Evolutionary conservation across 2,113 vertebrate genomes (phyloP), one percentile per base, ranked within the genome.

Genomic region (Procavia capensis): DNA sequence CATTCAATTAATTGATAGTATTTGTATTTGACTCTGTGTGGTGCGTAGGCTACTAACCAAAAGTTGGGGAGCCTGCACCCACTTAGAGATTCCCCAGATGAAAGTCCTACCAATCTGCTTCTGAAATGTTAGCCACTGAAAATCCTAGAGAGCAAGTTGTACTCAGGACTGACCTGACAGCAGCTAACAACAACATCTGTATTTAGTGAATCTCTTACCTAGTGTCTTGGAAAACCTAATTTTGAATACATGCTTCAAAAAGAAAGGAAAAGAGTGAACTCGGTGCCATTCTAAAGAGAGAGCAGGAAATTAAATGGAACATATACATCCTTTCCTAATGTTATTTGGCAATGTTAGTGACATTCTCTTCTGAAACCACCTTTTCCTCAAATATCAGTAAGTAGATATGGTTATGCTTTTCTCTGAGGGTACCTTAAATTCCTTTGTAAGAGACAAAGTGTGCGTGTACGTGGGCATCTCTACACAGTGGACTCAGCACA

Each of bases 181-280:
- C 34, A 14, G 34, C 64, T n/a, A n/a, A 68, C 64, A 19, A 57
- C 14, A 57, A 19, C 29, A 34, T 70, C 31, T 88, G 50, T 43
- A 72, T 78, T 64, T 75, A 91, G 17, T 59, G 27, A 13, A 86
- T 74, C 61, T 68, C 61, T 45, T 80, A n/a, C 9, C 17, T 27
- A 70, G 39, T 24, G 84, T 75, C 70, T 91, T 93, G 29, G 74
- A 70, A 90, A 85, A 22, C 57, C 0, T 66, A 91, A 19, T 88
- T 95, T 81, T 54, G 13, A 92, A 79, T 41, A 78, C 29, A n/a
- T 19, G 25, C 39, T 93, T 91, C 41, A 61, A 85, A 86, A 57
- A 91, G 43, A 88, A 63, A 85, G 34, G 63, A 86, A 84, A 72
- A 93, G 27, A 14, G 59, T 3, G 39, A 86, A 59, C 11, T 68